Conservation (phyloP, 1,140 invertebrate genomes). For the Drosophila lacertosa region DNA sequence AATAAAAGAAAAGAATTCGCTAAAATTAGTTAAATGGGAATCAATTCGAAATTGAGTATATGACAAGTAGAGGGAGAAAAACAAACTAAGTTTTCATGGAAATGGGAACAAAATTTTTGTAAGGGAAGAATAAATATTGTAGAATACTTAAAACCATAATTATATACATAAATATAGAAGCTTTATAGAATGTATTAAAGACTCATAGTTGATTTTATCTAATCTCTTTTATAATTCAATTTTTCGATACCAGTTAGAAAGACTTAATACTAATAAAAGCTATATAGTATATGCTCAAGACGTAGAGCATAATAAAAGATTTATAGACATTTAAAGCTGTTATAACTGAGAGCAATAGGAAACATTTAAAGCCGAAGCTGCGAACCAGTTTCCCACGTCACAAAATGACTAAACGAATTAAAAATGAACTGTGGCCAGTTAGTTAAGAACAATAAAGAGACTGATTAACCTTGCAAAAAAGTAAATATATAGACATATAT, state of each 20-base stretch:
- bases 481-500: conserved; percentile 9
- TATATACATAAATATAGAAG: too few relatives aligned
- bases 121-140: too few relatives aligned
- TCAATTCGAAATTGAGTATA: not conserved
- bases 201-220: too few relatives aligned
- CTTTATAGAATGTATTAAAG: too few relatives aligned
- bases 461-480: conserved; percentile 48
- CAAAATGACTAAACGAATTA: conserved; percentile 7
- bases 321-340: conserved; percentile 3
- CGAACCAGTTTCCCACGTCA: conserved; percentile 14
- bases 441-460: conserved; percentile 7
- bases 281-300: too few relatives aligned
- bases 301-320: not conserved
- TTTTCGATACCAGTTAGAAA: too few relatives aligned
- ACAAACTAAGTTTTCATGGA: not conserved
- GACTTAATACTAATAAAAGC: too few relatives aligned
- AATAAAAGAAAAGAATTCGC: not conserved
- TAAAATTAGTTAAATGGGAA: not conserved
- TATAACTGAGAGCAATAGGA: conserved; percentile 25
- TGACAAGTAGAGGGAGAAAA: too few relatives aligned
- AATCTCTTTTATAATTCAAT: too few relatives aligned
- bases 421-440: conserved; percentile 1
- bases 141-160: too few relatives aligned
- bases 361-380: conserved; percentile 4
- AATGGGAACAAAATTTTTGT: too few relatives aligned